These are phyloP conservation scores for Neoniphon sammara DNA, from an alignment of 2,797 vertebrate genomes.

Conservation along the genomic window DNA sequence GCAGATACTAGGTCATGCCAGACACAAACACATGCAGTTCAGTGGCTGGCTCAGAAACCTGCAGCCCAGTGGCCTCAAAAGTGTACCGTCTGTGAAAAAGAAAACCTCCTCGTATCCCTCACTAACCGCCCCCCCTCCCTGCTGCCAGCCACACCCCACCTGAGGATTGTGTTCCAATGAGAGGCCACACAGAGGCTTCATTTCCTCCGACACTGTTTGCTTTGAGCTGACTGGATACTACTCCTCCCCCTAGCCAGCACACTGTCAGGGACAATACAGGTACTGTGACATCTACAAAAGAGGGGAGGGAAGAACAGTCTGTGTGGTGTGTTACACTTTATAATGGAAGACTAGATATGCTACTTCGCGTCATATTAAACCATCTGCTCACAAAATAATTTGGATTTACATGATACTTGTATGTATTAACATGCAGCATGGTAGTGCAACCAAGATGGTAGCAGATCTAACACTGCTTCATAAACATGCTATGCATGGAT, in stretches of 20 bases:
- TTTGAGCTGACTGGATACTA: constrained; percentile 34
- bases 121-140: constrained; percentile 47
- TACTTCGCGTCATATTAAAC: background rate
- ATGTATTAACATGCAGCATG: background rate
- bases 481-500: background rate
- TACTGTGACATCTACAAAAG: constrained; percentile 37
- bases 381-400: background rate
- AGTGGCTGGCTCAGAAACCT: constrained; percentile 29
- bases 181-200: constrained; percentile 65
- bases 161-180: constrained; percentile 80
- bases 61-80: constrained; percentile 42
- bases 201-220: constrained; percentile 72
- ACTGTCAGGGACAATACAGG: constrained; percentile 42
- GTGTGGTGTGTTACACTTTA: background rate
- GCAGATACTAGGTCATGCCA: constrained; percentile 65
- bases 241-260: constrained; percentile 48
- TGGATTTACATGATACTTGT: background rate
- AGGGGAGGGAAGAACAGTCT: constrained; percentile 13
- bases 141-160: constrained; percentile 74
- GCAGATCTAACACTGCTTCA: background rate
- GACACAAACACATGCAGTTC: constrained; percentile 28
- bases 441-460: background rate
- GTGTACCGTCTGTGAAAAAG: constrained; percentile 53
- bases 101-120: constrained; percentile 58
- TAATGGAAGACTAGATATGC: background rate